Base-by-base conservation (phyloP, 2,888 invertebrate genomes). In the Cetonia aurata region DNA sequence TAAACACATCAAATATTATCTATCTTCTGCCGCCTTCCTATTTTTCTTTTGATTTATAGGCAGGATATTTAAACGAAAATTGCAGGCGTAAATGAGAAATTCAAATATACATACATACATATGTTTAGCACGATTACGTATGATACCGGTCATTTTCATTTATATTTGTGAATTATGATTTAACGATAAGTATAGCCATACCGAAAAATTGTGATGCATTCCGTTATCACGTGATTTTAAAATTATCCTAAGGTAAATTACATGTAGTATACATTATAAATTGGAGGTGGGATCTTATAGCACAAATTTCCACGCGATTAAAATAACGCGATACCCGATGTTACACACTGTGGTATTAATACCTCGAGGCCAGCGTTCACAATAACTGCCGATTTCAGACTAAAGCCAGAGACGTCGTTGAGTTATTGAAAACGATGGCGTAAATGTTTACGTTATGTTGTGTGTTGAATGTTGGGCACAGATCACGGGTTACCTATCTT, bases 371-470 rank as follows among this genome's bases (percentile, higher is more conserved):
- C 69, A 59, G 37, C 69, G 69, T 69, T 69, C 69, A 55, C 60
- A 69, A 46, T 69, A 69, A 69, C 69, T 69, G 60, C 69, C 69
- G 69, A 69, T 69, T 69, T 69, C 60, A 69, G 62, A 69, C 69
- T 69, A 69, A 69, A 65, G 62, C 62, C 50, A 65, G 62, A 65
- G 62, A 65, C 62, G 62, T 65, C 50, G 62, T 65, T 50, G 62
- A 65, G 50, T 65, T 65, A 65, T 65, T 65, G 62, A 65, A 65
- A 65, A 65, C 62, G 50, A 65, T 44, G 69, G 69, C 60, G 60
- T 62, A 60, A 71, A 55, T 74, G 72, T 73, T 69, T 71, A 73
- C 70, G 72, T 62, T 66, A 67, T 71, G 70, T 17, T 65, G 15
- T 65, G 50, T 65, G 62, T 52, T 65, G 62, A 41, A 50, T 65